These are phyloP conservation scores for Quadroppia sp. DNA, from an alignment of 2,888 invertebrate genomes.

Conservation along the genomic window DNA sequence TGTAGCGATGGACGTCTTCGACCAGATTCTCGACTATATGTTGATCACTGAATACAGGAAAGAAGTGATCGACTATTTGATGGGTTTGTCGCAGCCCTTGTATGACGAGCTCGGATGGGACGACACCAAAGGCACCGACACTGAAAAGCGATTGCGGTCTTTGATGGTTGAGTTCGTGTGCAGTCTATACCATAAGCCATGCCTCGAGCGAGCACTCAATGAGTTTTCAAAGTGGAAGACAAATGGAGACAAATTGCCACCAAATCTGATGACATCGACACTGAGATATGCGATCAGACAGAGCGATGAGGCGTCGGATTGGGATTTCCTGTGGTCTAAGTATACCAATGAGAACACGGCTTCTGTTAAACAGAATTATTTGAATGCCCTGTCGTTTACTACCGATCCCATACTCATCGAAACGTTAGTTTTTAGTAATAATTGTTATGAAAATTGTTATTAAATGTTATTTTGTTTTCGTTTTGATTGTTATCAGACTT, in stretches of 20 bases:
- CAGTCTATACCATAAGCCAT: background rate
- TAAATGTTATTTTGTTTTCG: background rate
- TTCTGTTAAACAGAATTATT: slow-evolving; percentile 28
- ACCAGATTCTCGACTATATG: background rate
- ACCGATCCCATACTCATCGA: slow-evolving; percentile 7
- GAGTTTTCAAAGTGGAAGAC: slow-evolving; percentile 24
- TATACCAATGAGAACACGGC: slow-evolving; percentile 35
- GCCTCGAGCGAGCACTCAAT: background rate
- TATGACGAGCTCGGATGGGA: slow-evolving; percentile 23
- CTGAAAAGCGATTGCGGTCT: slow-evolving; percentile 19
- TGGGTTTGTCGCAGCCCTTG: background rate
- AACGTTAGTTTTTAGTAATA: background rate
- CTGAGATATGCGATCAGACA: slow-evolving; percentile 24
- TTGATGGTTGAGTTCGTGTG: slow-evolving; percentile 11
- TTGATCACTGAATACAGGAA: slow-evolving; percentile 19
- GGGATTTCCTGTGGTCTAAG: slow-evolving; percentile 30
- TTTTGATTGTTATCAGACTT: slow-evolving; percentile 58
- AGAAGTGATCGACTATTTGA: background rate
- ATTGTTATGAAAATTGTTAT: background rate
- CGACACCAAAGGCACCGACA: slow-evolving; percentile 5
- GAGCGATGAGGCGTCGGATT: background rate
- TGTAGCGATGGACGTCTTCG: background rate
- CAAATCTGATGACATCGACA: slow-evolving; percentile 14
- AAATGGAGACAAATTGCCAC: background rate
- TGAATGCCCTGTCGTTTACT: slow-evolving; percentile 36